These are phyloP conservation scores for Petromus typicus DNA, from an alignment of 2,113 vertebrate genomes.

Conservation along the genomic window DNA sequence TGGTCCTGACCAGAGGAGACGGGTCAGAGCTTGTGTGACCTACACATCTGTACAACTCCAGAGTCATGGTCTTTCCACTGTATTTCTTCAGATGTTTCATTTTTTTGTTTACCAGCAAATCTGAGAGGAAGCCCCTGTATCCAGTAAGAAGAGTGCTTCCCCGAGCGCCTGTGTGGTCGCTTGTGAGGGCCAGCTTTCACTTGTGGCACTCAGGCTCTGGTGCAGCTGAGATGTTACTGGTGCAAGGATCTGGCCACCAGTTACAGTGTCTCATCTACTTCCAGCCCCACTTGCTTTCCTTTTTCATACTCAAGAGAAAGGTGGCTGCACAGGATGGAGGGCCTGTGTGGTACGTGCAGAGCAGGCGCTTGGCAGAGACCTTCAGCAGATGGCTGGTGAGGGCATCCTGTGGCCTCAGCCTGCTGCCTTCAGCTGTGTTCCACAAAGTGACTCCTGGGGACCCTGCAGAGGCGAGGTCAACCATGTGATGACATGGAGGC, in stretches of 20 bases:
- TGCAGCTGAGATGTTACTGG: too few species aligned
- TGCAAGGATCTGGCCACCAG: fast-evolving
- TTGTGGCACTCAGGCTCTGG: background rate
- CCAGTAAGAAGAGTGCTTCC: background rate
- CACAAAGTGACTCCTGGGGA: too few species aligned
- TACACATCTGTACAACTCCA: fast-evolving
- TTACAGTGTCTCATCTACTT: background rate
- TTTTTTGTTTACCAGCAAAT: too few species aligned
- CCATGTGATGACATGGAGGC: background rate
- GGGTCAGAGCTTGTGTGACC: fast-evolving
- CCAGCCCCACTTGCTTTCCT: background rate
- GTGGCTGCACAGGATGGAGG: background rate
- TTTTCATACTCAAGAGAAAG: background rate
- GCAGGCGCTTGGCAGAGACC: background rate
- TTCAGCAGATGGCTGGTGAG: background rate
- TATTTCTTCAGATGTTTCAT: background rate
- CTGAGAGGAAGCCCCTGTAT: fast-evolving
- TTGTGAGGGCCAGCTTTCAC: background rate
- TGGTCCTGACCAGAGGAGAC: background rate
- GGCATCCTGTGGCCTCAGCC: background rate
- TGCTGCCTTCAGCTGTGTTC: background rate
- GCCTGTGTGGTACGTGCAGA: background rate
- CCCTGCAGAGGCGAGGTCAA: fast-evolving
- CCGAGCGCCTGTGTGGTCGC: fast-evolving
- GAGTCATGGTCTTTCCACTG: fast-evolving